A percentile compares a stretch with the other conserved stretches of the same genome.
phyloP scores from a whole-genome alignment of 1,140 invertebrate genomes.

The Drosophila melanogaster region DNA sequence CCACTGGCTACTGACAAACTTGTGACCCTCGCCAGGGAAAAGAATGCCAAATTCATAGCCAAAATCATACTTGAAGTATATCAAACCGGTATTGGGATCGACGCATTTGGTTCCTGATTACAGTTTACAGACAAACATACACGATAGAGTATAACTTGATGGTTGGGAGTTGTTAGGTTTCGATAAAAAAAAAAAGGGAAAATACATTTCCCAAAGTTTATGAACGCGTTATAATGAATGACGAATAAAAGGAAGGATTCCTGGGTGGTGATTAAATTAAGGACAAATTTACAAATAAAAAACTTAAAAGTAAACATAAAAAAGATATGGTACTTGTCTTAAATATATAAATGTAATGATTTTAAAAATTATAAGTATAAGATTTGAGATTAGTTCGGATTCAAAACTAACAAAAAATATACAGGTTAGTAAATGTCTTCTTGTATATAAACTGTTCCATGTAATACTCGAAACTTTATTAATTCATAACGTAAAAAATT shows the following conservation, averaged over 20 bases:
- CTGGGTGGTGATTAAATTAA: background rate
- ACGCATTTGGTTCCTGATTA: slow-evolving; percentile 90
- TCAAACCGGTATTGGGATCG: slow-evolving; percentile 90
- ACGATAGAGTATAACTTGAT: slow-evolving; percentile 7
- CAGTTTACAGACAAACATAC: slow-evolving; percentile 45
- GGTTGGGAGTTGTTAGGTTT: background rate
- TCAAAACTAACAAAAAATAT: background rate
- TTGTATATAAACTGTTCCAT: background rate
- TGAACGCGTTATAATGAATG: background rate
- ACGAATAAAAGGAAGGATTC: background rate
- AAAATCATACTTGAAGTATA: slow-evolving; percentile 94
- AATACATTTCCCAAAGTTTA: background rate
- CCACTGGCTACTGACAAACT: slow-evolving; percentile 85
- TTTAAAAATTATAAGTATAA: slow-evolving; percentile 15
- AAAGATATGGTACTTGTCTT: background rate
- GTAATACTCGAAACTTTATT: background rate
- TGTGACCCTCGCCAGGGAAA: slow-evolving; percentile 88
- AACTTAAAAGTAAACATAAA: slow-evolving; percentile 17
- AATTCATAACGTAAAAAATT: background rate
- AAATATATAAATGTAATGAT: background rate
- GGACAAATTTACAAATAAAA: slow-evolving; percentile 3
- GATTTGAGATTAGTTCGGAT: background rate
- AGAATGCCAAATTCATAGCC: slow-evolving; percentile 92
- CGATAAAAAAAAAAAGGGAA: background rate
- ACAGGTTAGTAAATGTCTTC: background rate